A percentile compares a stretch with the other conserved stretches of the same genome.
Evolutionary conservation across 2,797 vertebrate species (phyloP).

Genomic region (Rhynchotus rufescens): DNA sequence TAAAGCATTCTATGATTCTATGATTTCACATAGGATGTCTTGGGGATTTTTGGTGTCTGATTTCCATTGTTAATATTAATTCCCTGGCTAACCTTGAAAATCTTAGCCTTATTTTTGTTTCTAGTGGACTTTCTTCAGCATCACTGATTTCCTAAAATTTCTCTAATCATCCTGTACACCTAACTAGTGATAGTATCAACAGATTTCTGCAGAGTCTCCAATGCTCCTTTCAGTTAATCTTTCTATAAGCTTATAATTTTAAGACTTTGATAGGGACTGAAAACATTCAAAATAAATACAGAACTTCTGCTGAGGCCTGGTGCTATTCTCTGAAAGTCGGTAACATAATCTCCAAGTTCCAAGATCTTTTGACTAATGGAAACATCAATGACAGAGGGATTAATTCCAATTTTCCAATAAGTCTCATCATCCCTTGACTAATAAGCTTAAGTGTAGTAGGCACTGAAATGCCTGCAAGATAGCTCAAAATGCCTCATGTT

Average conservation of each 20-base stretch:
- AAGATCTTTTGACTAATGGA: not conserved
- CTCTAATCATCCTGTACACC: not conserved
- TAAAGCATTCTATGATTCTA: too few species aligned
- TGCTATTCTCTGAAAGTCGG: not conserved
- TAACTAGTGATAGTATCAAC: not conserved
- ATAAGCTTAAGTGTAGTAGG: not conserved
- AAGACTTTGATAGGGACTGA: not conserved
- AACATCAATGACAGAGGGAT: not conserved
- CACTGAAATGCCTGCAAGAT: not conserved
- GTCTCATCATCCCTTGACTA: not conserved
- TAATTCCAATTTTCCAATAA: not conserved
- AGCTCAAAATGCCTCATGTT: not conserved
- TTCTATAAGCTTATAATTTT: not conserved
- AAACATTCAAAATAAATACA: not conserved
- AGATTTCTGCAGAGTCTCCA: not conserved
- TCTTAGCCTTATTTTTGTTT: not conserved
- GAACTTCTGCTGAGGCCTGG: not conserved
- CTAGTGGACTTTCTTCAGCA: not conserved
- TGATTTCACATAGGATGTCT: not conserved
- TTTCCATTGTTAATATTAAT: not conserved
- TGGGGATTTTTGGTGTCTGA: not conserved
- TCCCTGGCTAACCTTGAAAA: not conserved
- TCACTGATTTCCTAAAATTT: not conserved
- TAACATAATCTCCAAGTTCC: not conserved
- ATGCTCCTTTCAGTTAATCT: not conserved